Evolutionary conservation across 2,113 vertebrate species (phyloP), one percentile per base, ranked within the genome.

Genomic region (Gambusia holbrooki): DNA sequence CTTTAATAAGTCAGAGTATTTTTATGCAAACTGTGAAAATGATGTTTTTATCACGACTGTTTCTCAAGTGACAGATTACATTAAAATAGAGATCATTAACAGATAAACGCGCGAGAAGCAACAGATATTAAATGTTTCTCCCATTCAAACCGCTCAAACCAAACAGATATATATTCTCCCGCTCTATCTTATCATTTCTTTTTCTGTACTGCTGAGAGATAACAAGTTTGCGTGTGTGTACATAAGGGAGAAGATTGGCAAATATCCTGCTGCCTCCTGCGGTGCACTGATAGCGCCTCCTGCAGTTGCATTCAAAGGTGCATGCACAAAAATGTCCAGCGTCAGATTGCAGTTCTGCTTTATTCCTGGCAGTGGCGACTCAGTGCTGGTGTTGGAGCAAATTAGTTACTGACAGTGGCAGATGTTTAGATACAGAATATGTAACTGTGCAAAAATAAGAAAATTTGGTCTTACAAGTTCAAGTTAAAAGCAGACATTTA

Each of bases 241-340:
- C 61, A 61, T 30, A 67, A 42, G 62, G 64, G 54, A 51, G 45
- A 27, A 76, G 79, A 76, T 69, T 83, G 80, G 30, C 71, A 80
- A 74, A 77, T 2, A 70, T 22, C 25, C 42, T 42, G 19, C 7
- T 37, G 63, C 76, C 83, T 65, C 67, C 81, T 87, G 83, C 51
- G 12, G 45, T 40, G 65, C 1, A 67, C 73, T 84, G 83, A 89
- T 87, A 85, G 85, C 8, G 65, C 73, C 80, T 62, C 30, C 73
- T 77, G n/a, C 51, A 68, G 67, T 62, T 69, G 8, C 48, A 35
- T 8, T 29, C 28, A 66, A 1, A 69, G 8, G 66, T 15, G 35
- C 29, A 63, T 8, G 72, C 48, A 60, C 54, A 51, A 13, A 67
- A 10, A 58, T 37, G 40, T 35, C 54, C n/a, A 19, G 8, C 67